Evolutionary conservation across 2,888 invertebrate genomes (phyloP), one percentile per base, ranked within the genome.

Genomic region (Magallana nippona): DNA sequence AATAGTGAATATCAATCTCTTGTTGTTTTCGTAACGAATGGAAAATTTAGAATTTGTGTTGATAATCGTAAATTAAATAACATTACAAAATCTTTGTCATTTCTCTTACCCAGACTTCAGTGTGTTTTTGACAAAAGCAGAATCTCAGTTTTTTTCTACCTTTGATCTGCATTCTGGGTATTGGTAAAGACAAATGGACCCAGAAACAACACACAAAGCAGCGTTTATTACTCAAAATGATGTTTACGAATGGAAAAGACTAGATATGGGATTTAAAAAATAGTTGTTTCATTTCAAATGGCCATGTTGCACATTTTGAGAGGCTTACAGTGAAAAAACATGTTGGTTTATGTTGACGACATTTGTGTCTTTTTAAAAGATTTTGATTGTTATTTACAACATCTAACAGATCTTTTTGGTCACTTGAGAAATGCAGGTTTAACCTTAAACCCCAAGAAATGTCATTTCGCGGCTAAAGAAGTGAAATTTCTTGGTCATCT

Each of bases 241-340:
- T 10, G 82, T 88, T 10, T 89, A 79, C 44, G 84, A 87, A 60
- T 88, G 79, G 58, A 60, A 62, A 1, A 10, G 85, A 2, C 78
- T 87, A 81, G 87, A 86, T 11, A 88, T 88, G 71, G 89, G 89
- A 15, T n/a, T 81, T 89, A 17, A 80, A 44, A 10, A 87, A 87
- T n/a, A 17, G 56, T 10, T 57, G 55, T 27, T 71, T 71, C 79
- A 55, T 79, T 62, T 79, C 87, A 88, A 62, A 83, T 84, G 78
- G 82, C 89, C 2, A 87, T 88, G 86, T 79, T 85, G 62, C 10
- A 81, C 55, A 55, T 62, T 62, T 44, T 81, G 10, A 60, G 62
- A 19, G 81, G 2, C 15, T n/a, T 81, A 3, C 62, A 19, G 17
- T 79, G 79, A 57, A 79, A 55, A 55, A 10, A 55, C 13, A 17